Evolutionary conservation across 2,888 invertebrate species (phyloP), one percentile per base, ranked within the genome.

Genomic region (Pilophorus perplexus): DNA sequence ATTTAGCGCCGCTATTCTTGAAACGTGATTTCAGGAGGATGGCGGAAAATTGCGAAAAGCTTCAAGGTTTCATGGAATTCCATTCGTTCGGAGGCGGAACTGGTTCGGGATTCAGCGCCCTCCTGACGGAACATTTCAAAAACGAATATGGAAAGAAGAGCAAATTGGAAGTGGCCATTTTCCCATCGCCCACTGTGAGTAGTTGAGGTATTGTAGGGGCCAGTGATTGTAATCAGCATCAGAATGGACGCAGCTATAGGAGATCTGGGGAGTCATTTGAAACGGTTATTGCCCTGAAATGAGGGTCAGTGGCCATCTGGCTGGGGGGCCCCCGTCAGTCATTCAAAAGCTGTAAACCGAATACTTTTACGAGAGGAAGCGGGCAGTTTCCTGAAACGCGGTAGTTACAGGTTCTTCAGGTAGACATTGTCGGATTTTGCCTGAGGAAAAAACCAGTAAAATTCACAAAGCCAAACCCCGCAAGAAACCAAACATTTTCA

Each of bases 111-210:
- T 70, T 71, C 66, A 68, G 66, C 46, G 28, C 68, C 10, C 54
- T 70, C 44, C 16, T 72, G n/a, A 62, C 70, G 6, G 66, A 71
- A 54, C 44, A 67, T 40, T 40, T 73, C 38, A 62, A 54, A 38
- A 67, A 70, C 2, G 70, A 70, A 38, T 85, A 82, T 73, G 82
- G 82, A 57, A 70, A 70, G 66, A 83, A 83, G 74, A 79, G 80
- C 46, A 84, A 83, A 72, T 76, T 84, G 27, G 82, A 72, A 57
- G 70, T 73, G 38, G 68, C 72, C 14, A 69, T 73, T 6, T 73
- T 72, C 54, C 82, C 74, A 80, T 72, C 73, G 1, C 74, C 73
- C 4, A 81, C 80, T 74, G 79, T 76, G 66, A 74, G 75, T 14
- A 16, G 6, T 2, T 14, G 8, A 42, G 14, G 5, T 42, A 8